phyloP scores from a whole-genome alignment of 2,113 vertebrate genomes.

The Melanotaenia duboulayi region DNA sequence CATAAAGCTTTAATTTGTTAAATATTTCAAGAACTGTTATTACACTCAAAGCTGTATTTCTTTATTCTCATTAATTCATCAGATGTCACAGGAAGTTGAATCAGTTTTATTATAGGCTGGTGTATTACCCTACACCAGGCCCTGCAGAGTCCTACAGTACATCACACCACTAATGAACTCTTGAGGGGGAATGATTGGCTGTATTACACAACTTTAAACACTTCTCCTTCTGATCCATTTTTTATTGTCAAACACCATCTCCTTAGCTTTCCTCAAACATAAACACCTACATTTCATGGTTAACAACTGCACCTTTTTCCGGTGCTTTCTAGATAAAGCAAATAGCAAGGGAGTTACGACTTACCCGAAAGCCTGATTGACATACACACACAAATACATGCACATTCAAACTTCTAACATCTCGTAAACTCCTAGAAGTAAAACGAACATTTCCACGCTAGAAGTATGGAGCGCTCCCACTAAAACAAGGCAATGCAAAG shows the following conservation, averaged over 20 bases:
- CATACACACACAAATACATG: neutral
- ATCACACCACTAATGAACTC: neutral
- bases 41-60: neutral
- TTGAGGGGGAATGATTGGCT: neutral
- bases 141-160: neutral
- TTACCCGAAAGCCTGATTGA: slow-evolving; percentile 19
- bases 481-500: slow-evolving; percentile 49
- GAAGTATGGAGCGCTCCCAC: slow-evolving; percentile 35
- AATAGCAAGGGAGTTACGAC: slow-evolving; percentile 15
- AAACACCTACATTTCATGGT: neutral
- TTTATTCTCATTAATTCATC: neutral
- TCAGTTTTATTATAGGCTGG: neutral
- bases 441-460: neutral
- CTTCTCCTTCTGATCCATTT: neutral
- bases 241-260: neutral
- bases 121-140: neutral
- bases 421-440: slow-evolving; percentile 7
- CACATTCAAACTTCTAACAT: slow-evolving; percentile 20
- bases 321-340: neutral
- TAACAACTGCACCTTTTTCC: neutral
- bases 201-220: neutral
- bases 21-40: neutral
- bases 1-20: neutral
- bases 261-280: neutral
- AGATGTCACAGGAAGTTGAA: neutral